Base-by-base conservation (phyloP, 2,888 invertebrate species). In the Corbicula japonica region DNA sequence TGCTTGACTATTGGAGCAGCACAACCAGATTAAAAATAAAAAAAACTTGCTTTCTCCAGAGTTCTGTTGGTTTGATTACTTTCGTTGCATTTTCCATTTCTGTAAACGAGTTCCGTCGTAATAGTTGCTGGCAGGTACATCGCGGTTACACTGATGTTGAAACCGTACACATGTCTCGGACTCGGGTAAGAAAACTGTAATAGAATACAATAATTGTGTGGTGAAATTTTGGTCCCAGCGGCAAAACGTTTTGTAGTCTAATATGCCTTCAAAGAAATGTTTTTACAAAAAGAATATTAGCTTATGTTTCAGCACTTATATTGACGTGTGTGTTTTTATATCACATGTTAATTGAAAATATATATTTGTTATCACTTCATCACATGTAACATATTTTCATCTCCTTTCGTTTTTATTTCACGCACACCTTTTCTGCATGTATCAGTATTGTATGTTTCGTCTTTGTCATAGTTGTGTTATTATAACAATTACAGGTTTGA, bases 151-250 rank as follows among this genome's bases (percentile, higher is more conserved):
- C n/a, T 44, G 0, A 72, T n/a, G 18, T 62, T 63, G 6, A 72
- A 72, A 1, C 58, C 72, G 28, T 65, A 65, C 12, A 72, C n/a
- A 21, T 63, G 35, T n/a, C 30, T 63, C 2, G 58, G 35, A 12
- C 46, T 10, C 2, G 26, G 5, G 10, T 46, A 58, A 1, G 65
- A 58, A 28, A 58, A 38, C 65, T 72, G 28, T 1, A 58, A 62
- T 8, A 15, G 15, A 35, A 56, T 15, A 32, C 30, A 46, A 6
- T 10, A 38, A 10, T 6, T 26, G 32, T 3, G 21, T 23, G 18
- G 21, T 48, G 48, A 21, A 12, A 12, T 48, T 48, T 21, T 18
- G 5, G 4, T 18, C n/a, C 8, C 18, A 12, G 5, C 18, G 18
- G 5, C n/a, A 4, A 21, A 18, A n/a, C n/a, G 48, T 6, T 5